phyloP scores from a whole-genome alignment of 2,888 invertebrate genomes.

The Hypolimnas misippus region DNA sequence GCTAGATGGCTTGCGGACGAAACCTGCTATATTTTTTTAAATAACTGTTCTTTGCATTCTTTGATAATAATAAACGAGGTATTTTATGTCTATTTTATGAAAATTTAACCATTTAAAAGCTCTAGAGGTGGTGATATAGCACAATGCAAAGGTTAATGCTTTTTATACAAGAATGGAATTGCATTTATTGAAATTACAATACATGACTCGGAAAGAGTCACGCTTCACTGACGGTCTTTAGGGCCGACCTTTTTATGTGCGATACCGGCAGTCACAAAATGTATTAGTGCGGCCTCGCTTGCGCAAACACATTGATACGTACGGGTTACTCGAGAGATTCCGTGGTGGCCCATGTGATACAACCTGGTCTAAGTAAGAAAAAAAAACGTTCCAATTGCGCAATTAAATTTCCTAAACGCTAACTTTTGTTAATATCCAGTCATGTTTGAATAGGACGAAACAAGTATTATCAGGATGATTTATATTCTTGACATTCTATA shows the following conservation, averaged over 20 bases:
- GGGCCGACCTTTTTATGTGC: conserved; percentile 36
- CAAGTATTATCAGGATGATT: background rate
- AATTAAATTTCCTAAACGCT: background rate
- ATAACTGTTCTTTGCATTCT: background rate
- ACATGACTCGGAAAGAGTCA: conserved; percentile 33
- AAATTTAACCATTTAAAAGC: background rate
- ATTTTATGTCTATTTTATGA: conserved; percentile 5
- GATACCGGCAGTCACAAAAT: conserved; percentile 43
- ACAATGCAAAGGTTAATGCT: background rate
- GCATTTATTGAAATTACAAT: conserved; percentile 1
- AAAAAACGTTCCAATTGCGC: background rate
- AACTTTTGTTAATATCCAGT: background rate
- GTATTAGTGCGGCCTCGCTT: conserved; percentile 47
- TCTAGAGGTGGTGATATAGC: background rate
- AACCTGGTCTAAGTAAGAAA: conserved; percentile 32
- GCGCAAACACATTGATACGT: conserved; percentile 51
- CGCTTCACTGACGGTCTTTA: conserved; percentile 34
- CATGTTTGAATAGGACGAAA: background rate
- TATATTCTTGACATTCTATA: background rate
- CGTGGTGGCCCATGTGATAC: conserved; percentile 39
- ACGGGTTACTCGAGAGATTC: conserved; percentile 47
- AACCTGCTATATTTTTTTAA: background rate
- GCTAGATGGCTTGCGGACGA: conserved; percentile 51
- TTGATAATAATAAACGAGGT: conserved; percentile 1
- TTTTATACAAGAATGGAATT: conserved; percentile 7